Evolutionary conservation across 2,113 vertebrate genomes (phyloP).

Genomic region (Larimichthys crocea): DNA sequence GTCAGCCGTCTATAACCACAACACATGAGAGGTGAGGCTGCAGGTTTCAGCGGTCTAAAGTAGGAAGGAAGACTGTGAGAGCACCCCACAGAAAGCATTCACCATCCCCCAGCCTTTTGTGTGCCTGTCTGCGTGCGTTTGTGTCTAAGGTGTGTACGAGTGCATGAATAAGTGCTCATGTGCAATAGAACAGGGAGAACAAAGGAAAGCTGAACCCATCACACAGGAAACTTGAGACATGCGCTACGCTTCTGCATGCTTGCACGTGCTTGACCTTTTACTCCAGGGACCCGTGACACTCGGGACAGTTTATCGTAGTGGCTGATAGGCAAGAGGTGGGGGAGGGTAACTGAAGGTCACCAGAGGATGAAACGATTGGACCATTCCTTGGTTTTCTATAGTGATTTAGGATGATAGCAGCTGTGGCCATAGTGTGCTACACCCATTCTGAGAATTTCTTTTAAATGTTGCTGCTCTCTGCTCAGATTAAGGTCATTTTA

Average conservation of each 20-base stretch:
- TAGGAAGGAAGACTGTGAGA: conserved; percentile 44
- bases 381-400: not conserved
- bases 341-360: conserved; percentile 42
- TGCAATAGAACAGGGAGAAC: conserved; percentile 43
- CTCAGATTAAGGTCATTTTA: not conserved
- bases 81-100: not conserved
- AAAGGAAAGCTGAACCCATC: conserved; percentile 56
- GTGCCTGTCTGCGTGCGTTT: conserved; percentile 35
- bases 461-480: not conserved
- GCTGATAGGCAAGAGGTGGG: conserved; percentile 5
- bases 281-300: conserved; percentile 37
- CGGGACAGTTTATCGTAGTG: conserved; percentile 3
- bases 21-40: conserved; percentile 13
- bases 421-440: too few species aligned
- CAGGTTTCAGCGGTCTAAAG: conserved; percentile 33
- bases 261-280: conserved; percentile 69
- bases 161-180: conserved; percentile 49
- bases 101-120: conserved; percentile 53
- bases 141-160: conserved; percentile 57
- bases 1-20: conserved; percentile 17
- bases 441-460: not conserved
- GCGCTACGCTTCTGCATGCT: conserved; percentile 18
- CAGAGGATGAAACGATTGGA: conserved; percentile 24
- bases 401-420: not conserved
- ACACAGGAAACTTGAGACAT: conserved; percentile 59